Evolutionary conservation across 2,113 vertebrate genomes (phyloP), one percentile per base, ranked within the genome.

Genomic region (Xyrauchen texanus): DNA sequence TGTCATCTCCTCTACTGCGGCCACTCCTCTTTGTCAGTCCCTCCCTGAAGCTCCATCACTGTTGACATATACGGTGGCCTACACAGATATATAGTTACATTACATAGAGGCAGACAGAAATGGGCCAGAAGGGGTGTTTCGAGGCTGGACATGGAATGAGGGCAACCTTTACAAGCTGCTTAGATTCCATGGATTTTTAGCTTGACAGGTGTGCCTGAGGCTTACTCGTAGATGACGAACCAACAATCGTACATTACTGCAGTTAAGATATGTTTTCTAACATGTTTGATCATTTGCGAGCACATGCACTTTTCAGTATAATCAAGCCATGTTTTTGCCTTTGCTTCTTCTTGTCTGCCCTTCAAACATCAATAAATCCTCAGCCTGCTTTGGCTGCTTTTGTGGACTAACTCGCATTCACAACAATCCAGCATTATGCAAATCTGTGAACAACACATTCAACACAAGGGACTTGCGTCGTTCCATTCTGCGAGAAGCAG

Each of bases 1-100:
- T 88, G 90, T 86, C 85, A 81, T 68, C 55, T 64, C 82, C 70
- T 66, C 45, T n/a, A 68, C 49, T 58, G 34, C 66, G 49, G 47
- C 82, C 69, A 58, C 81, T 71, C 78, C 69, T 81, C 81, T 1
- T 34, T 81, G 86, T 84, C 84, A 82, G 80, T 9, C 60, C 67
- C 82, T 21, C 85, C 85, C 85, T 87, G 78, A 53, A 84, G 89
- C 71, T 76, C 82, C 69, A 79, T 87, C 83, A 84, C 84, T 72
- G 68, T 65, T 76, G 69, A 68, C 70, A 70, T 53, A 58, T 51
- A 64, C 57, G 73, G 87, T 85, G 87, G 83, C 85, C 82, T 84
- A 7, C 63, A 82, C 21, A 34, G 85, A 87, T 85, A 68, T 80
- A 82, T 82, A 83, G 85, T 84, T 81, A 86, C 85, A 78, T 77